These are phyloP conservation scores for Kradibia gibbosae DNA, from an alignment of 1,140 invertebrate genomes.

Conservation along the genomic window DNA sequence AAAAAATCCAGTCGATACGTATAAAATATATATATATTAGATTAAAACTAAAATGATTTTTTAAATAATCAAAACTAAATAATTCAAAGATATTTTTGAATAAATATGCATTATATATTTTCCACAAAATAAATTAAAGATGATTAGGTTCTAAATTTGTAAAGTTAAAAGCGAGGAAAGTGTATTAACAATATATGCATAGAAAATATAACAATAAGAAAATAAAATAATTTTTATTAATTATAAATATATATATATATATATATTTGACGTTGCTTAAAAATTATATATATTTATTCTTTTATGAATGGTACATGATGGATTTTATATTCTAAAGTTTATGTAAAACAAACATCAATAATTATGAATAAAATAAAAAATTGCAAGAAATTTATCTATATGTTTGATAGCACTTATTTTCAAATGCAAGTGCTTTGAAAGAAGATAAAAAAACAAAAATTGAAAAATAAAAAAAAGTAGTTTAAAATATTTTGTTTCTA, in stretches of 20 bases:
- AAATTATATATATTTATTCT: constrained; percentile 39
- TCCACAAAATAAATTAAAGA: constrained; percentile 25
- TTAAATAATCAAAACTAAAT: neutral
- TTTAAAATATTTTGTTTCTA: too few species aligned
- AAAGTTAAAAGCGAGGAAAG: constrained; percentile 5
- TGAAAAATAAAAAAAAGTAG: constrained; percentile 1
- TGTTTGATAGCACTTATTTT: constrained; percentile 7
- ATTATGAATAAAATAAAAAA: constrained; percentile 21
- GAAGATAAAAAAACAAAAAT: neutral
- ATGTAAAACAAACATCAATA: constrained; percentile 7
- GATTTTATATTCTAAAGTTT: constrained; percentile 66
- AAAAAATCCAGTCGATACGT: neutral
- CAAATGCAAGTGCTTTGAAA: neutral
- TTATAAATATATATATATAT: constrained; percentile 33
- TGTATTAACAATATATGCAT: constrained; percentile 2
- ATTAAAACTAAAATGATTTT: neutral
- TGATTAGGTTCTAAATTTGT: constrained; percentile 10
- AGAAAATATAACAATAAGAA: neutral
- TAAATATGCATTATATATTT: constrained; percentile 40
- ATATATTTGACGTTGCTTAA: constrained; percentile 58
- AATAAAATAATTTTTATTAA: neutral
- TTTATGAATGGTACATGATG: constrained; percentile 54
- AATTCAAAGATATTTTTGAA: constrained; percentile 3
- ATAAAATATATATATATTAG: neutral
- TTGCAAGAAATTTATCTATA: constrained; percentile 15